Percentiles rank a stretch among this genome's conserved stretches.
These are phyloP conservation scores for Gallinago stenura DNA, from an alignment of 2,797 vertebrate species.

Conservation along the genomic window DNA sequence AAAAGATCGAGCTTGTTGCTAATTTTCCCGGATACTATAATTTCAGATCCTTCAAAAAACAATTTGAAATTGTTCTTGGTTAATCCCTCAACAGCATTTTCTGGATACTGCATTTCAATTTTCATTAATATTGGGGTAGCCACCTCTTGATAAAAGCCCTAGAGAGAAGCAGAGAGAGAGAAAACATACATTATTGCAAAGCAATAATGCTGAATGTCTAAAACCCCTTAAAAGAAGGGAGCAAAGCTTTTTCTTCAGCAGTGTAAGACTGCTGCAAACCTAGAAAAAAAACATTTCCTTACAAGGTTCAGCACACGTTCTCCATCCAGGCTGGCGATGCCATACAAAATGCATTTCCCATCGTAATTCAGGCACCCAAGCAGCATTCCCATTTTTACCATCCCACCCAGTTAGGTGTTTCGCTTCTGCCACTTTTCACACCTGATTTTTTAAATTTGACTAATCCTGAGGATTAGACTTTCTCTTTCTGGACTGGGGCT, in stretches of 20 bases:
- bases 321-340: background rate
- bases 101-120: constrained; percentile 85
- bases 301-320: background rate
- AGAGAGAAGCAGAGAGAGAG: background rate
- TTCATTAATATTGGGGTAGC: constrained; percentile 84
- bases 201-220: background rate
- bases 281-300: background rate
- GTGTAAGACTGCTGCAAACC: background rate
- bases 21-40: constrained; percentile 88
- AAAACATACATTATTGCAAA: background rate
- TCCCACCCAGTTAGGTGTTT: background rate
- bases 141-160: constrained; percentile 93
- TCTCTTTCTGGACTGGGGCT: background rate
- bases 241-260: background rate
- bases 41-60: constrained; percentile 89
- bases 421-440: background rate
- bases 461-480: background rate
- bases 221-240: background rate
- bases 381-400: background rate
- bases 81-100: constrained; percentile 76
- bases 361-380: background rate
- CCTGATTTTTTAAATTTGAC: background rate
- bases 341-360: background rate
- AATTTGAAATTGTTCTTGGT: constrained; percentile 84
- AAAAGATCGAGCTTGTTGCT: constrained; percentile 77